Conservation (phyloP, 2,888 invertebrate species). For the Temnothorax rugatulus region DNA sequence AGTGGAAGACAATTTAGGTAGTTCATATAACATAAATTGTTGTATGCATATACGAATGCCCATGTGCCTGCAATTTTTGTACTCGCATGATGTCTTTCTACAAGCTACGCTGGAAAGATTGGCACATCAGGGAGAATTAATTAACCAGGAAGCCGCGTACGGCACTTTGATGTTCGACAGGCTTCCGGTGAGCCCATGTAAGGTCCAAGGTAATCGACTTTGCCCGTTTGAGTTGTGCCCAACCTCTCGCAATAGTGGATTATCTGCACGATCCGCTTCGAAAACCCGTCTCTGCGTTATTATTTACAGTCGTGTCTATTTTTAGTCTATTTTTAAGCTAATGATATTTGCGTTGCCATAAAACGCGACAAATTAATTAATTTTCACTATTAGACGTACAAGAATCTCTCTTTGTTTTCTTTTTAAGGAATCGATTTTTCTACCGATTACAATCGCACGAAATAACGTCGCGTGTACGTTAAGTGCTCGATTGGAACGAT, state of each 20-base stretch:
- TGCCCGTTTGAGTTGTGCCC: conserved; percentile 73
- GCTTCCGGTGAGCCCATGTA: conserved; percentile 80
- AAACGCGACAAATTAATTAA: not conserved
- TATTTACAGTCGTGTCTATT: conserved; percentile 7
- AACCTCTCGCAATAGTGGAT: conserved; percentile 69
- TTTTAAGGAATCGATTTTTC: not conserved
- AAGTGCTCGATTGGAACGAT: conserved; percentile 13
- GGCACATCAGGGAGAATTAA: conserved; percentile 74
- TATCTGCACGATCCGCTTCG: conserved; percentile 62
- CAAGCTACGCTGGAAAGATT: conserved; percentile 28
- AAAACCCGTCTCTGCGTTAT: conserved; percentile 41
- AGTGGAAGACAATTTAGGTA: not conserved
- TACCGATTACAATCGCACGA: not conserved
- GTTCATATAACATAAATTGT: not conserved
- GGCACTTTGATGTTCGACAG: conserved; percentile 83
- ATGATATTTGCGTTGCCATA: not conserved
- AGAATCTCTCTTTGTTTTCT: not conserved
- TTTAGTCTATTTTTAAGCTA: not conserved
- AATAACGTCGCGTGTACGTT: conserved; percentile 13
- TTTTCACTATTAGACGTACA: not conserved
- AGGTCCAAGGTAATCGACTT: conserved; percentile 83
- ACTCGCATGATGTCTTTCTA: not conserved
- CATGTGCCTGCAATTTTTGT: not conserved
- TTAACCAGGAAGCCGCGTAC: conserved; percentile 81
- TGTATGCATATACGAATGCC: not conserved